Conservation (phyloP, 2,113 vertebrate genomes). For the Corapipo altera region DNA sequence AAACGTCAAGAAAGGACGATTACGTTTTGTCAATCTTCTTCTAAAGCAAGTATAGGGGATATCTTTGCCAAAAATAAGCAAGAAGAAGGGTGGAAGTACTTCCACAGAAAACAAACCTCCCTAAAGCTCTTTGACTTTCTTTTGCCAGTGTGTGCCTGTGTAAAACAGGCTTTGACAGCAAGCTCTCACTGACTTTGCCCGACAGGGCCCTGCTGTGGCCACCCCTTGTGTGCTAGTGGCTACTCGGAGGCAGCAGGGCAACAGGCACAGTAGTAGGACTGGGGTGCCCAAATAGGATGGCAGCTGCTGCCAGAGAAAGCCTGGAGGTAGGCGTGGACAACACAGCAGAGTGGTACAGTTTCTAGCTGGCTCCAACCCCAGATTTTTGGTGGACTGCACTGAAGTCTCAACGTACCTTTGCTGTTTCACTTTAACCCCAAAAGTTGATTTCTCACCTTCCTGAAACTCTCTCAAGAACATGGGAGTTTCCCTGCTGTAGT, state of each 20-base stretch:
- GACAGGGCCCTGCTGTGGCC: fast-evolving
- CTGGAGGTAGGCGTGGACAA: fast-evolving
- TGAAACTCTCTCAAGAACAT: neutral
- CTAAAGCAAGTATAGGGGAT: neutral
- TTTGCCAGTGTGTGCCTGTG: neutral
- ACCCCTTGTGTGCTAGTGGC: fast-evolving
- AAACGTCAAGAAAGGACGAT: neutral
- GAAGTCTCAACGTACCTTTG: neutral
- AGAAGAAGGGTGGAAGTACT: neutral
- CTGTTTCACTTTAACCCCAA: neutral
- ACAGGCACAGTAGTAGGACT: fast-evolving
- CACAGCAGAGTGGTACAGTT: fast-evolving
- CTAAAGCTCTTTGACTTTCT: neutral
- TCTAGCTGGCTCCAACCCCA: neutral
- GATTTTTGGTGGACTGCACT: neutral
- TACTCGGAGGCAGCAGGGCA: fast-evolving
- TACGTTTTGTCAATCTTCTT: neutral
- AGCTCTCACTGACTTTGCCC: neutral
- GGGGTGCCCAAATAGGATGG: fast-evolving
- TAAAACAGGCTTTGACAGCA: neutral
- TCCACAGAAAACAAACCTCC: neutral
- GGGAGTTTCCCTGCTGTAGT: neutral
- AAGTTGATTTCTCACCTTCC: neutral
- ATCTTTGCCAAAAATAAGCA: neutral
- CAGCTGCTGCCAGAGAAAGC: neutral